These are phyloP conservation scores for Agonopterix alstromeriana DNA, from an alignment of 2,888 invertebrate species.

Conservation along the genomic window DNA sequence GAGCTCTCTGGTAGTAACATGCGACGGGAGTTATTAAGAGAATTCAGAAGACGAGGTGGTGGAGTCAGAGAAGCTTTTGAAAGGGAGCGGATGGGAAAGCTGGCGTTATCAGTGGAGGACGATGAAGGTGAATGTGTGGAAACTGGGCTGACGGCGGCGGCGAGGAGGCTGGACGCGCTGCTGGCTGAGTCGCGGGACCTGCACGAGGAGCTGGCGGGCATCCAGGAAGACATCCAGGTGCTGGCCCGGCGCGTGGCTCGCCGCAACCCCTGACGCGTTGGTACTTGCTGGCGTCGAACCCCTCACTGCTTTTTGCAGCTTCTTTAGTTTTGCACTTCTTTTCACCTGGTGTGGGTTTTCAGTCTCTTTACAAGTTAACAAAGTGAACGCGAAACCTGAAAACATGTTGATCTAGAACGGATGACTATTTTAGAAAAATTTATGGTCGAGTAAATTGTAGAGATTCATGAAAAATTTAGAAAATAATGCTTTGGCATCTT, in stretches of 20 bases:
- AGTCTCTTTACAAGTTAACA: no score
- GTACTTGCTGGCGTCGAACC: conserved; percentile 37
- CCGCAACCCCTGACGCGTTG: conserved; percentile 61
- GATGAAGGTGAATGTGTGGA: conserved; percentile 41
- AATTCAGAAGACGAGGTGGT: conserved; percentile 37
- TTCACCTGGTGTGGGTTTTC: no score
- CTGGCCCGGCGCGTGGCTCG: conserved; percentile 62
- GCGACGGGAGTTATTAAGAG: conserved; percentile 31
- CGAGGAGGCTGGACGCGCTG: conserved; percentile 57
- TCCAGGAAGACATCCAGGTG: conserved; percentile 73
- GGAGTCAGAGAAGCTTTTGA: conserved; percentile 47
- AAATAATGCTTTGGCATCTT: no score
- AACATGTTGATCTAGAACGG: no score
- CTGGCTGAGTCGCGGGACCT: conserved; percentile 62
- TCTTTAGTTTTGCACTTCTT: neutral
- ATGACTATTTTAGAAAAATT: no score
- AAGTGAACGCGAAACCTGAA: no score
- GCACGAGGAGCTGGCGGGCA: conserved; percentile 64
- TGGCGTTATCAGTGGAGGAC: conserved; percentile 64
- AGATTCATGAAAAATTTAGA: no score
- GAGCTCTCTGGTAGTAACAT: conserved; percentile 30
- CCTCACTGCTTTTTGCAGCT: neutral
- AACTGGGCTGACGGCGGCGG: conserved; percentile 47
- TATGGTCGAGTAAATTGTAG: no score
- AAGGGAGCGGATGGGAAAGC: conserved; percentile 53